phyloP scores from a whole-genome alignment of 2,888 invertebrate genomes.

The Cinara cedri region DNA sequence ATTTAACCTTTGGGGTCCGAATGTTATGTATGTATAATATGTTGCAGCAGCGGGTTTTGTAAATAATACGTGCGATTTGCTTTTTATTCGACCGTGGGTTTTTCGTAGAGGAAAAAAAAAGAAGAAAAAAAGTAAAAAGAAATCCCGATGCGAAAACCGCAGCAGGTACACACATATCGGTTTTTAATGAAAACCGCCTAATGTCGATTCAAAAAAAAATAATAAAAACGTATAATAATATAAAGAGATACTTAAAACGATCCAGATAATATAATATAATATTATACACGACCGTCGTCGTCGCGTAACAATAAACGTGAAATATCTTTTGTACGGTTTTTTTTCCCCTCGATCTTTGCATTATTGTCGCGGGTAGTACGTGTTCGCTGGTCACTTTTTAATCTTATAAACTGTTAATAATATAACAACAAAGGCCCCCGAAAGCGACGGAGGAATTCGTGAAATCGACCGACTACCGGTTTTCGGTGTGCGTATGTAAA shows the following conservation, averaged over 20 bases:
- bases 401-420: constrained; percentile 7
- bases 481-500: neutral
- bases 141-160: constrained; percentile 15
- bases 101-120: neutral
- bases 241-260: constrained; percentile 30
- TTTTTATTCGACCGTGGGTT: neutral
- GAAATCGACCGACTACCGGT: constrained; percentile 6
- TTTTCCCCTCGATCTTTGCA: neutral
- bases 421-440: constrained; percentile 2
- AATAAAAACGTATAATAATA: neutral
- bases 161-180: constrained; percentile 28
- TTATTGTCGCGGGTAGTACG: neutral
- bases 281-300: neutral
- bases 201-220: constrained; percentile 28
- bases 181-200: constrained; percentile 19
- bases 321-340: constrained; percentile 27
- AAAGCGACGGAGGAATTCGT: constrained; percentile 15
- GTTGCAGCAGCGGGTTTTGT: too few species aligned
- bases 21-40: too few species aligned
- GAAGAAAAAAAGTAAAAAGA: too few species aligned
- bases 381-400: neutral
- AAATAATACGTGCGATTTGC: neutral
- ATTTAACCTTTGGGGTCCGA: too few species aligned
- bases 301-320: constrained; percentile 21
- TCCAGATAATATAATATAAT: constrained; percentile 4